These are phyloP conservation scores for Menidia menidia DNA, from an alignment of 2,797 vertebrate genomes.

Conservation along the genomic window DNA sequence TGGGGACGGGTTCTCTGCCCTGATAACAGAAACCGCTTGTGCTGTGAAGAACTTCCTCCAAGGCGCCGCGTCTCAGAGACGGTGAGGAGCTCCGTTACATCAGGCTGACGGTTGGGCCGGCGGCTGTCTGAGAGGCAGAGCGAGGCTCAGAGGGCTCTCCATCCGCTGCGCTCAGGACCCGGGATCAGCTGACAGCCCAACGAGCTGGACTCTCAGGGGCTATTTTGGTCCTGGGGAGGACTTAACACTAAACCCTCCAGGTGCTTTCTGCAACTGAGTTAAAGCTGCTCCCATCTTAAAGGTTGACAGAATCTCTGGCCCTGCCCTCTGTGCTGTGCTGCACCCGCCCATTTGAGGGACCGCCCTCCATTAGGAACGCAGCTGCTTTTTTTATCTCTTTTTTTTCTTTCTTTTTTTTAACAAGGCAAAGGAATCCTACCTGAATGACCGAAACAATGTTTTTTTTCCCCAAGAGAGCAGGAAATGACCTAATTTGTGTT, in stretches of 20 bases:
- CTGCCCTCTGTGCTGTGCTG: conserved; percentile 56
- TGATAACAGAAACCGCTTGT: conserved; percentile 34
- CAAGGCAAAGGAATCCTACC: neutral
- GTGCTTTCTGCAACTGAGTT: conserved; percentile 54
- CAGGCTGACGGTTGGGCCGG: conserved; percentile 11
- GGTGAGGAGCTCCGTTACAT: conserved; percentile 11
- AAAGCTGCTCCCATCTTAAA: conserved; percentile 54
- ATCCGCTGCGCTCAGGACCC: conserved; percentile 13
- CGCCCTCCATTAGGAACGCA: conserved; percentile 31
- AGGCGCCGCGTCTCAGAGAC: conserved; percentile 12
- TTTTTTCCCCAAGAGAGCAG: neutral
- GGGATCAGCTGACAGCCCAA: conserved; percentile 24
- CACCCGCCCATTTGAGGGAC: conserved; percentile 38
- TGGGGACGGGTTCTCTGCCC: conserved; percentile 34
- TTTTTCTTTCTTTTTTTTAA: neutral
- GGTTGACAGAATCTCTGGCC: conserved; percentile 43
- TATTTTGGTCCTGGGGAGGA: conserved; percentile 47
- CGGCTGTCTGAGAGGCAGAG: conserved; percentile 12
- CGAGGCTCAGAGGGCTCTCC: conserved; percentile 15
- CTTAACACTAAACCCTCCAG: conserved; percentile 53
- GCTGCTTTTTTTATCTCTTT: conserved; percentile 5
- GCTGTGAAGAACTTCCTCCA: conserved; percentile 30
- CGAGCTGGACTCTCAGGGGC: conserved; percentile 32
- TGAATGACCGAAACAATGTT: neutral
- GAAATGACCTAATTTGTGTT: neutral